Conservation (phyloP, 2,888 invertebrate genomes). For the Ephialtes manifestator region DNA sequence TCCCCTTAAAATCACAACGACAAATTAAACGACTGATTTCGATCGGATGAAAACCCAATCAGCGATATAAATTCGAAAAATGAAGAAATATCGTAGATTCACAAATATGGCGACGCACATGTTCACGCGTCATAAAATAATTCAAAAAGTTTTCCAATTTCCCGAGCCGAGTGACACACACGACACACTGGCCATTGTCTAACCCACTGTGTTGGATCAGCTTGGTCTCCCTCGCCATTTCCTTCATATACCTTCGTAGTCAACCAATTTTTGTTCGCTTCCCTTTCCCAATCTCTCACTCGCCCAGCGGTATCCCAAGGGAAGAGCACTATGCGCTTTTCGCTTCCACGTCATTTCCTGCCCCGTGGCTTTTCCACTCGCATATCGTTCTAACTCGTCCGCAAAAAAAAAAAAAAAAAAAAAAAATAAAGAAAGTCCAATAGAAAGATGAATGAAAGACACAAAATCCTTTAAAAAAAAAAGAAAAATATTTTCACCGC, state of each 20-base stretch:
- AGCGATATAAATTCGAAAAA: background rate
- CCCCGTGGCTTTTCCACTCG: constrained; percentile 32
- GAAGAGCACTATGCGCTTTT: constrained; percentile 20
- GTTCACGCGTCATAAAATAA: constrained; percentile 61
- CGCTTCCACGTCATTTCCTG: constrained; percentile 49
- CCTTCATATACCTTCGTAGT: constrained; percentile 6
- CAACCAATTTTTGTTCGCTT: constrained; percentile 49
- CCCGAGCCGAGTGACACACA: constrained; percentile 11
- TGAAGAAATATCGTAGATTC: background rate
- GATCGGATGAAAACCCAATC: background rate
- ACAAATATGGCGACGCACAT: constrained; percentile 7
- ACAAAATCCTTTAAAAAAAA: background rate
- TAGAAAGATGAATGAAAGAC: constrained; percentile 21
- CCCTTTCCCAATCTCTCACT: background rate
- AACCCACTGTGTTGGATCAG: constrained; percentile 14
- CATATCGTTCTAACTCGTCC: background rate
- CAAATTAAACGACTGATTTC: background rate
- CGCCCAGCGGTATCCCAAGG: background rate
- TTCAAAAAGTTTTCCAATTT: constrained; percentile 72
- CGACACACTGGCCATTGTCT: constrained; percentile 13
- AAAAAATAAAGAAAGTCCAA: constrained; percentile 1
- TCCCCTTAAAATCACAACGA: background rate
- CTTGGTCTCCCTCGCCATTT: background rate
- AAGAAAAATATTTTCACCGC: background rate
- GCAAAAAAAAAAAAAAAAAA: background rate